Base-by-base conservation (phyloP, 2,888 invertebrate species). In the Hetaerina titia region DNA sequence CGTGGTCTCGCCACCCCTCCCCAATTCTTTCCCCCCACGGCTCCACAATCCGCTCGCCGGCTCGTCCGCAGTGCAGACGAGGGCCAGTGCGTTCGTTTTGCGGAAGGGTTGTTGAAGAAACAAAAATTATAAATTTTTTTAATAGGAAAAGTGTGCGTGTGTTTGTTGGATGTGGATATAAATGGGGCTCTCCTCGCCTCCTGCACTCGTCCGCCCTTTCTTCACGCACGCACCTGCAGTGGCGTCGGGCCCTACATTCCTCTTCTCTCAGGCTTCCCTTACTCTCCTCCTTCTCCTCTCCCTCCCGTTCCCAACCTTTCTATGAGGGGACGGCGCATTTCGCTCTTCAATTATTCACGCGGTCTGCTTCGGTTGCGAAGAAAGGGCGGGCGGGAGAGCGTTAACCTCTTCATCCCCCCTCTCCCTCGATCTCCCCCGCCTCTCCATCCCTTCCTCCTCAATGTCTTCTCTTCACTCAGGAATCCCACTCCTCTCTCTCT, bases 261-360 rank as follows among this genome's bases (percentile, higher is more conserved):
- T 45, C 45, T 45, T 45, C 45, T 45, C 45, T 45, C 45, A 45
- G 45, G 2, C 69, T n/a, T 69, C 22, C 69, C 69, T n/a, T n/a
- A 22, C 15, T 81, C 5, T 81, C 31, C 9, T 81, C 9, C 81
- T n/a, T n/a, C n/a, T 81, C 88, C 31, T 13, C 56, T 17, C 45
- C 57, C 7, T 69, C 69, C 58, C 58, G 22, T 56, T 88, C 88
- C 45, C 45, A 45, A 1, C 45, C 2, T 69, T 22, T 31, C 81
- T 15, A 31, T 22, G 11, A 11, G 25, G 13, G n/a, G 31, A 81
- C 19, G 31, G 31, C 81, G 81, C 25, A 31, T 81, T 81, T 31
- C 81, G 81, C 81, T 31, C 25, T 81, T 81, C 81, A 81, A 81
- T 81, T 81, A 81, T 81, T 81, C 31, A 81, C 81, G 81, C 31